A percentile compares a stretch with the other conserved stretches of the same genome.
These are phyloP conservation scores for Orchestia grillus DNA, from an alignment of 1,140 invertebrate species.

Conservation along the genomic window DNA sequence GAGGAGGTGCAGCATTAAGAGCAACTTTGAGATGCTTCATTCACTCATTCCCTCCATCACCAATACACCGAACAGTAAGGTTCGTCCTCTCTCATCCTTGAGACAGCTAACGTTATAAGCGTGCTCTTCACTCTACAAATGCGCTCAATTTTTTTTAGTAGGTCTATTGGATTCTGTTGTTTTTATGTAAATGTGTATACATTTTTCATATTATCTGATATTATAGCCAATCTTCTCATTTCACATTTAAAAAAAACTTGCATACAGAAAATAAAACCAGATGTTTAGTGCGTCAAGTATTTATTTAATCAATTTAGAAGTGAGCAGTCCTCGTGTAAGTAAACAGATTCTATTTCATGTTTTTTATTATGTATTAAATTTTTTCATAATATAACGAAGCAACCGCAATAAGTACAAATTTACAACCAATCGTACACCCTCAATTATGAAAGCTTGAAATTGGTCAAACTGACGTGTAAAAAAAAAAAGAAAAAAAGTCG, in stretches of 20 bases:
- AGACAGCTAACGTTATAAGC: too few species aligned
- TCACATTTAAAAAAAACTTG: too few species aligned
- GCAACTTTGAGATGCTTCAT: conserved; percentile 95
- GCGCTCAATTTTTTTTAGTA: neutral
- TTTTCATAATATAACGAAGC: too few species aligned
- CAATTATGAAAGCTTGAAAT: too few species aligned
- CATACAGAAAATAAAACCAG: too few species aligned
- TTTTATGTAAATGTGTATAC: neutral
- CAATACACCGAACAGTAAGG: conserved; percentile 91
- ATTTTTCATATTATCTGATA: neutral
- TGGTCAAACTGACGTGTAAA: too few species aligned
- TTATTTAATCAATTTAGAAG: too few species aligned
- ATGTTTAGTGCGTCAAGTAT: too few species aligned
- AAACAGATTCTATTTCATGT: too few species aligned
- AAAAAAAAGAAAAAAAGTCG: neutral
- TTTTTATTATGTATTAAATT: too few species aligned
- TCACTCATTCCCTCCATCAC: conserved; percentile 89
- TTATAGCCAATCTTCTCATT: neutral
- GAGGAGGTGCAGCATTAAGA: conserved; percentile 96
- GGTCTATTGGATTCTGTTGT: neutral
- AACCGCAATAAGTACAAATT: neutral
- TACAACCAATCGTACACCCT: neutral
- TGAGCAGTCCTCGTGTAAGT: too few species aligned
- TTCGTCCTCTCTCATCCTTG: neutral
- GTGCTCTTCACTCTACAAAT: neutral